phyloP scores from a whole-genome alignment of 2,113 vertebrate species.

The Thomomys bottae region DNA sequence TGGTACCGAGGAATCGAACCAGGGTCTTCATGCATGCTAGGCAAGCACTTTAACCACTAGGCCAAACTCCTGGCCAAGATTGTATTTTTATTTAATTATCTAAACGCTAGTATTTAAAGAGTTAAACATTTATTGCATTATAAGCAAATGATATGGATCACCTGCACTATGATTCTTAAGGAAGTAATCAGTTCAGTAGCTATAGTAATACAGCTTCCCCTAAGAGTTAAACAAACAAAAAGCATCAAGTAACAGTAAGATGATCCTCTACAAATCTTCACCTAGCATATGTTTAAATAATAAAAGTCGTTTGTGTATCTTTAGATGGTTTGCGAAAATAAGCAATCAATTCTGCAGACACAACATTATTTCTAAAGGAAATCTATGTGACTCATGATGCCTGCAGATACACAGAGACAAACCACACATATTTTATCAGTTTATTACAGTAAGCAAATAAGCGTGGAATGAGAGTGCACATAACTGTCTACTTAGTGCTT shows the following conservation, averaged over 20 bases:
- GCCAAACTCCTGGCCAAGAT: too few relatives aligned
- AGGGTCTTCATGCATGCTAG: too few relatives aligned
- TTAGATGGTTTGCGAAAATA: constrained; percentile 90
- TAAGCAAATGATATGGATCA: constrained; percentile 45
- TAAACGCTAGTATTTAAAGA: constrained; percentile 48
- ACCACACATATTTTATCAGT: constrained; percentile 92
- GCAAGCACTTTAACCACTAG: too few relatives aligned
- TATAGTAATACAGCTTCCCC: constrained; percentile 57
- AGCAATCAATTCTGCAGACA: constrained; percentile 92
- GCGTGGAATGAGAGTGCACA: constrained; percentile 90
- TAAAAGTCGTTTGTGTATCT: constrained; percentile 87
- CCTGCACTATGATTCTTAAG: not conserved
- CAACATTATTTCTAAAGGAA: constrained; percentile 93
- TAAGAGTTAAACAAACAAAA: constrained; percentile 80
- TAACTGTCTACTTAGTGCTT: constrained; percentile 91
- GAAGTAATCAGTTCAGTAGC: constrained; percentile 37
- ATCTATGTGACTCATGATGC: constrained; percentile 91
- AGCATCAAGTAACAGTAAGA: constrained; percentile 73
- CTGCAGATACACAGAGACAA: constrained; percentile 89
- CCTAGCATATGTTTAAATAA: constrained; percentile 86
- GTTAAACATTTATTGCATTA: constrained; percentile 45
- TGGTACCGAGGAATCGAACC: too few relatives aligned
- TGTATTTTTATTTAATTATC: constrained; percentile 56
- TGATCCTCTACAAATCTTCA: constrained; percentile 84
- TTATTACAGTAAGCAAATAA: constrained; percentile 96